Evolutionary conservation across 2,113 vertebrate species (phyloP), one percentile per base, ranked within the genome.

Genomic region (Miniopterus natalensis): DNA sequence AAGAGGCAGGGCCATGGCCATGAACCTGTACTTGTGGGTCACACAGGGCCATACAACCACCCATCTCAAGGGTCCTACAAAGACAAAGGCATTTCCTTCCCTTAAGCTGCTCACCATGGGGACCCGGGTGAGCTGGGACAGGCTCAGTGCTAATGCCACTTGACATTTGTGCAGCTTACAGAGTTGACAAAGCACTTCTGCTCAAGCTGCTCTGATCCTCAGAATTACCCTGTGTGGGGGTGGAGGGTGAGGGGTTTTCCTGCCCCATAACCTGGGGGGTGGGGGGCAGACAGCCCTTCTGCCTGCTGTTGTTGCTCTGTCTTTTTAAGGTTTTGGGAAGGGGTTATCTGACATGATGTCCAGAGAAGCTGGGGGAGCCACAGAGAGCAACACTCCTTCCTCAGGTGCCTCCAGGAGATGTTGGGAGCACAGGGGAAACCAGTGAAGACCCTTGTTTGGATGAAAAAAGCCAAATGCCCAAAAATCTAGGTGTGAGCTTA

Each of bases 91-190:
- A 15, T 53, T 84, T 87, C 84, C 10, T 49, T 42, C 31, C 53
- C 9, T 65, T 14, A 20, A 80, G 85, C 0, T 1, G 12, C 68
- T 45, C 0, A 0, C 5, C 3, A 23, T n/a, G 18, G 51, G 73
- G 45, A 51, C 1, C 1, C 42, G 25, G 36, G 13, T 40, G 94
- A 74, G 57, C 40, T 75, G 29, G 29, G 55, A 65, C 49, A 14
- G 59, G 90, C 92, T 96, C 78, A 95, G 86, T 2, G 18, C 63
- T 97, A 96, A 97, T 93, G 47, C 95, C 68, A 36, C 63, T 83
- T 2, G 25, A 94, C 93, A 95, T 96, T 90, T 97, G 81, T 78
- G 88, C 88, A 94, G 97, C 94, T 96, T 93, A 59, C 4, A 25
- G 83, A 53, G 94, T 96, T 97, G 92, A 94, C 94, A 78, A 49